Evolutionary conservation across 2,888 invertebrate genomes (phyloP).

Genomic region (Leptarthrus brevirostris): DNA sequence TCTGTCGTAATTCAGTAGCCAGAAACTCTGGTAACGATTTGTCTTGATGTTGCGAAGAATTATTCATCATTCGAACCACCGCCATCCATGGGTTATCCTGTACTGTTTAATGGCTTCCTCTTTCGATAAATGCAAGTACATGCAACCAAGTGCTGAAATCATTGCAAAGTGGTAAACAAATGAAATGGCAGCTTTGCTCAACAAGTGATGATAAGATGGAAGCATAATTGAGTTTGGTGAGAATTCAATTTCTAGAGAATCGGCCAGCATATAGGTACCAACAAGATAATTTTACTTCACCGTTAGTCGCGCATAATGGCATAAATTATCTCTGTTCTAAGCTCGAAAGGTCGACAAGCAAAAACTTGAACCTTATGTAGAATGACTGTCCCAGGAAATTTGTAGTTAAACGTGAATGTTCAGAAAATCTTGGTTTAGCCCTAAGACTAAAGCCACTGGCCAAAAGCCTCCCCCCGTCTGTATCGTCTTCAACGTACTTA

Average conservation of each 20-base stretch:
- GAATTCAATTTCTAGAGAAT: background rate
- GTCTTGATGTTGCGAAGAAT: constrained; percentile 12
- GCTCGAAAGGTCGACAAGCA: constrained; percentile 8
- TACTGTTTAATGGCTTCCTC: constrained; percentile 20
- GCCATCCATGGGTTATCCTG: constrained; percentile 20
- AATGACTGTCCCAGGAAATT: background rate
- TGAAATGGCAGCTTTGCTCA: background rate
- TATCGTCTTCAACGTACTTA: too few species aligned
- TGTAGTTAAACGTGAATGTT: background rate
- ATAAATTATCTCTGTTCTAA: constrained; percentile 26
- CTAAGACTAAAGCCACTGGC: too few species aligned
- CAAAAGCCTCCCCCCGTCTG: too few species aligned
- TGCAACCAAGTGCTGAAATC: background rate
- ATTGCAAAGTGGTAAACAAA: background rate
- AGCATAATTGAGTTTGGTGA: constrained; percentile 3
- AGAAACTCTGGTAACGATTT: constrained; percentile 8
- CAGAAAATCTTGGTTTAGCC: background rate
- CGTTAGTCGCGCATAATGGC: constrained; percentile 15
- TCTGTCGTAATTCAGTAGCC: constrained; percentile 33
- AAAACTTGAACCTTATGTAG: background rate
- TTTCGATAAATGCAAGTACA: constrained; percentile 28
- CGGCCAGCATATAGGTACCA: background rate
- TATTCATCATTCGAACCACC: constrained; percentile 16
- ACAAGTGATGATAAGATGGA: background rate
- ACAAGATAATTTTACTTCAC: constrained; percentile 12